phyloP scores from a whole-genome alignment of 2,888 invertebrate genomes.

The Caenorhabditis plicata region DNA sequence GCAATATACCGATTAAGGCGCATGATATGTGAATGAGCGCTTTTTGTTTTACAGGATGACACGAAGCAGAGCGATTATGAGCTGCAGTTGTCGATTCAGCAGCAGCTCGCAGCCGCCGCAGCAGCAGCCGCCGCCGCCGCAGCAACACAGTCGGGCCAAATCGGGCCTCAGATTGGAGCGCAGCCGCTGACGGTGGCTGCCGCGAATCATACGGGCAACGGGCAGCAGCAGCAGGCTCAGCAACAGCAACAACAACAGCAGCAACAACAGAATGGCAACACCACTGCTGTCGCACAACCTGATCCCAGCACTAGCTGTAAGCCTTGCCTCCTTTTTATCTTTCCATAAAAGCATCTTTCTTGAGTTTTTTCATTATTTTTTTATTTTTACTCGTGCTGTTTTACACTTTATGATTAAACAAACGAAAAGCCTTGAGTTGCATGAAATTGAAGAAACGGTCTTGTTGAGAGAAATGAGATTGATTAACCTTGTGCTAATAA shows the following conservation, averaged over 20 bases:
- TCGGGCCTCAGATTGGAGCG: conserved; percentile 28
- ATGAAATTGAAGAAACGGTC: conserved; percentile 17
- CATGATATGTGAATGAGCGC: conserved; percentile 41
- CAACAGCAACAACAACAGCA: neutral
- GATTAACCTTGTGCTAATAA: too few species aligned
- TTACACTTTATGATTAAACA: conserved; percentile 23
- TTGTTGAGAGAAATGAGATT: conserved; percentile 23
- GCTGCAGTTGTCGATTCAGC: conserved; percentile 42
- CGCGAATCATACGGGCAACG: conserved; percentile 8
- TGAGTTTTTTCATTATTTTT: too few species aligned
- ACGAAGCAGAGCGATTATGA: conserved; percentile 40
- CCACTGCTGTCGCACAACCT: conserved; percentile 27
- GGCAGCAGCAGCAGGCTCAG: conserved; percentile 10
- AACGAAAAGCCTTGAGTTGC: conserved; percentile 29
- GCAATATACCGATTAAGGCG: conserved; percentile 31
- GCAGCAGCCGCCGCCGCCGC: conserved; percentile 3
- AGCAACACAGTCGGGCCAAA: conserved; percentile 23
- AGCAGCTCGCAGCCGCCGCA: conserved; percentile 37
- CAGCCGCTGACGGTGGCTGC: conserved; percentile 15
- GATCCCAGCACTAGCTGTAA: conserved; percentile 49
- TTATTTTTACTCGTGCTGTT: conserved; percentile 35
- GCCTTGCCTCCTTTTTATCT: conserved; percentile 25
- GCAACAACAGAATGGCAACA: neutral
- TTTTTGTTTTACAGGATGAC: conserved; percentile 42
- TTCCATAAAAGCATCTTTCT: conserved; percentile 24